A percentile compares a stretch with the other conserved stretches of the same genome.
phyloP scores from a whole-genome alignment of 2,797 vertebrate species.

The Pseudotriccus pelzelni region DNA sequence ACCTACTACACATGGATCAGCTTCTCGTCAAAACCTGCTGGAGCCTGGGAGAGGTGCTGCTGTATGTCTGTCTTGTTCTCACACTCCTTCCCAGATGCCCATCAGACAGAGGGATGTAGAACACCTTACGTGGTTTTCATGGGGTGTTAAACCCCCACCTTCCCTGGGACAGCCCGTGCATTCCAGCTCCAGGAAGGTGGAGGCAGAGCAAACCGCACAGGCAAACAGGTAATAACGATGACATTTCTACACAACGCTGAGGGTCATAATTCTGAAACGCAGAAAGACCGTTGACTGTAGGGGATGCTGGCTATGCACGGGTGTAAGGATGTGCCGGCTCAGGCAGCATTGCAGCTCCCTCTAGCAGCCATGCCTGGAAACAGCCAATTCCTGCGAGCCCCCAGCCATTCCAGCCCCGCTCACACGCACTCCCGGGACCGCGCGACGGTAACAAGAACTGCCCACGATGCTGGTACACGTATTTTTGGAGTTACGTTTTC shows the following conservation, averaged over 20 bases:
- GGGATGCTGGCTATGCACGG: background rate
- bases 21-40: background rate
- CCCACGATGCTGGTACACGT: fast-evolving
- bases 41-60: background rate
- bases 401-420: fast-evolving
- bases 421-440: fast-evolving
- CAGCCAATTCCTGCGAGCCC: background rate
- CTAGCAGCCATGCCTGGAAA: constrained; percentile 7
- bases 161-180: background rate
- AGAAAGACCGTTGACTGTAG: fast-evolving
- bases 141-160: background rate
- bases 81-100: fast-evolving
- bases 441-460: fast-evolving
- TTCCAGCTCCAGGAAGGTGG: background rate
- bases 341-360: constrained; percentile 57
- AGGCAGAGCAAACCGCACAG: background rate
- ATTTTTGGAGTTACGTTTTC: background rate
- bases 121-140: background rate
- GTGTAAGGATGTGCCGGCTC: background rate
- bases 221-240: background rate
- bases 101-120: background rate
- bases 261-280: background rate
- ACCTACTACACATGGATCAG: background rate
- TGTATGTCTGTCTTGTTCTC: background rate
- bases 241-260: background rate